Percentiles rank a stretch among this genome's conserved stretches.
Evolutionary conservation across 2,113 vertebrate species (phyloP).

Genomic region (Silurus meridionalis): DNA sequence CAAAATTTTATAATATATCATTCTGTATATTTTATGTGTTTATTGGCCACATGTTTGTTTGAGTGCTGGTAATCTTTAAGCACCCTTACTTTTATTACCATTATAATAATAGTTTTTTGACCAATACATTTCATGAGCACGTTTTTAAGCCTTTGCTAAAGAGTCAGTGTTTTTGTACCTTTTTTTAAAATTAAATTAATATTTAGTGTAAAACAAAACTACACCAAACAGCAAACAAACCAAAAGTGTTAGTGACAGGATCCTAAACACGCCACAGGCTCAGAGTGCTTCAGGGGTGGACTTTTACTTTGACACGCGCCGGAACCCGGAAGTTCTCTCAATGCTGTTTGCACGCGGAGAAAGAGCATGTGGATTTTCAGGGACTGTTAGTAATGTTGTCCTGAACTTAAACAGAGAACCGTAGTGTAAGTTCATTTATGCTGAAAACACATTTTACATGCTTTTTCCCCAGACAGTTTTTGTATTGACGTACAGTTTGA

Average conservation of each 20-base stretch:
- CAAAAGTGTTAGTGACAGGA: not conserved
- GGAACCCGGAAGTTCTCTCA: conserved; percentile 37
- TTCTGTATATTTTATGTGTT: not conserved
- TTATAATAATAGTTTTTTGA: not conserved
- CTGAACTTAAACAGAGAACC: not conserved
- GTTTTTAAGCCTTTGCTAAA: not conserved
- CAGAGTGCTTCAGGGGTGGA: not conserved
- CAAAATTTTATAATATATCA: not conserved
- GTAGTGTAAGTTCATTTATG: not conserved
- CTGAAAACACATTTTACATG: too few species aligned
- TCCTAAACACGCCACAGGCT: not conserved
- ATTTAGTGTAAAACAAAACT: not conserved
- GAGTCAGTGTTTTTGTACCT: too few species aligned
- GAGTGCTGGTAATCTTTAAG: not conserved
- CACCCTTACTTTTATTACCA: not conserved
- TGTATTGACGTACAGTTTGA: too few species aligned
- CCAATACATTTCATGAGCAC: not conserved
- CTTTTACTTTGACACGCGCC: conserved; percentile 52
- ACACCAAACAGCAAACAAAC: not conserved
- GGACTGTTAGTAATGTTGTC: not conserved
- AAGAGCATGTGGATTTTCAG: conserved; percentile 5
- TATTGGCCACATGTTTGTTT: not conserved
- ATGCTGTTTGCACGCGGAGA: not conserved
- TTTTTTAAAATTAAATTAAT: not conserved
- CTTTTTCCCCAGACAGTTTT: not conserved